Conservation (phyloP, 1,140 invertebrate genomes). For the Sycophaga agraensis region DNA sequence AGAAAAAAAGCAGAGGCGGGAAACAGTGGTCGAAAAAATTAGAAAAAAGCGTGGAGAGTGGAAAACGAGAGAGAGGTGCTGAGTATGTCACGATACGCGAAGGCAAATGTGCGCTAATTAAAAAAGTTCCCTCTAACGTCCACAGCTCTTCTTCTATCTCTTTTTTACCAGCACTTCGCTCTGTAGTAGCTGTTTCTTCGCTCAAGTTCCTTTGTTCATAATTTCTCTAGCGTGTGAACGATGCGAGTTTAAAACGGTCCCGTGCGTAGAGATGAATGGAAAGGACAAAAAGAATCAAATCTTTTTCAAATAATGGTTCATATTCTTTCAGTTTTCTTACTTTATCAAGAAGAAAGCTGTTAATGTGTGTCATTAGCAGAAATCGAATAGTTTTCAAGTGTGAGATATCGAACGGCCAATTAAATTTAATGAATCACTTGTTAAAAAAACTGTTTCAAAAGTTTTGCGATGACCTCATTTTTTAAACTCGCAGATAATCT, state of each 20-base stretch:
- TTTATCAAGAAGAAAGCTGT: too few relatives aligned
- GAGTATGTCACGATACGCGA: slow-evolving; percentile 6
- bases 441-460: slow-evolving; percentile 11
- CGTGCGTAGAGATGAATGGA: not conserved
- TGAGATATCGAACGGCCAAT: slow-evolving; percentile 7
- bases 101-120: slow-evolving; percentile 31
- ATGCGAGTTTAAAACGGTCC: slow-evolving; percentile 3
- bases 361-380: not conserved
- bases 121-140: slow-evolving; percentile 23
- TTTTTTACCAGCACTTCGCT: not conserved
- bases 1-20: not conserved
- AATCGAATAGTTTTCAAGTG: slow-evolving; percentile 17
- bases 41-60: too few relatives aligned
- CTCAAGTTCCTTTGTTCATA: slow-evolving; percentile 16
- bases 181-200: too few relatives aligned
- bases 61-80: too few relatives aligned
- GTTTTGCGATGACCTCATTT: slow-evolving; percentile 23
- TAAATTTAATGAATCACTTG: slow-evolving; percentile 29
- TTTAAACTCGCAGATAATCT: not conserved
- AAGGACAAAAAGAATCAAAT: not conserved
- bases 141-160: not conserved
- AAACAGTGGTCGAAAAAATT: not conserved
- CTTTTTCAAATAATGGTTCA: too few relatives aligned
- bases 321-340: too few relatives aligned
- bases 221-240: slow-evolving; percentile 27